phyloP scores from a whole-genome alignment of 2,113 vertebrate species.

The Turdus rufiventris region DNA sequence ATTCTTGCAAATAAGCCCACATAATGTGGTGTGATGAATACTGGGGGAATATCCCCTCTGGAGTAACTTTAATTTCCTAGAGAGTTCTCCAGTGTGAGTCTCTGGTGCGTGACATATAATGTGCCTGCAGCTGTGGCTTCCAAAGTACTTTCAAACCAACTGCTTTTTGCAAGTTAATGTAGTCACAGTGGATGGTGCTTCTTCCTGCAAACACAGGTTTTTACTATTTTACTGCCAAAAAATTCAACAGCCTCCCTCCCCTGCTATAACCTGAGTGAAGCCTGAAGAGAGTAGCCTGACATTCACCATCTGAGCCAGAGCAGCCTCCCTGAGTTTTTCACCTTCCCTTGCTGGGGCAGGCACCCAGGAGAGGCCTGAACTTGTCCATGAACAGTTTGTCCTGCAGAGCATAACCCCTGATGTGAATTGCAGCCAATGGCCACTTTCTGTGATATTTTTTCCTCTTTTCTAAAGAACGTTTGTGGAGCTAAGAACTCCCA shows the following conservation, averaged over 20 bases:
- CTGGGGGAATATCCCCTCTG: neutral
- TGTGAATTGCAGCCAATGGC: neutral
- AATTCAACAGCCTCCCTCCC: neutral
- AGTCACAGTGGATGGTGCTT: neutral
- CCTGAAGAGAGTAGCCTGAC: neutral
- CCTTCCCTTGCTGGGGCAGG: neutral
- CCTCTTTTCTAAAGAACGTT: neutral
- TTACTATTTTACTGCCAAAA: neutral
- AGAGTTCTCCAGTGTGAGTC: neutral
- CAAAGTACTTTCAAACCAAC: neutral
- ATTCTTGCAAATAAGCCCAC: neutral
- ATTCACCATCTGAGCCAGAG: neutral
- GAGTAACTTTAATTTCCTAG: neutral
- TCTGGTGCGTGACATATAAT: neutral
- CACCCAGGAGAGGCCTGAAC: neutral
- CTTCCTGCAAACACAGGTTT: neutral
- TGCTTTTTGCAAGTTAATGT: neutral
- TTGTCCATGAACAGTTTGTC: neutral
- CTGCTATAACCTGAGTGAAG: neutral
- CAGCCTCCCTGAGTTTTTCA: neutral
- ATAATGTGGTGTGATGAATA: fast-evolving
- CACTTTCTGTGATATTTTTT: neutral
- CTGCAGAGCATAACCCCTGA: neutral
- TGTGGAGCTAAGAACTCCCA: neutral
- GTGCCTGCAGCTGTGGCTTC: neutral